Evolutionary conservation across 1,140 invertebrate species (phyloP).

Genomic region (Oryctes rhinoceros): DNA sequence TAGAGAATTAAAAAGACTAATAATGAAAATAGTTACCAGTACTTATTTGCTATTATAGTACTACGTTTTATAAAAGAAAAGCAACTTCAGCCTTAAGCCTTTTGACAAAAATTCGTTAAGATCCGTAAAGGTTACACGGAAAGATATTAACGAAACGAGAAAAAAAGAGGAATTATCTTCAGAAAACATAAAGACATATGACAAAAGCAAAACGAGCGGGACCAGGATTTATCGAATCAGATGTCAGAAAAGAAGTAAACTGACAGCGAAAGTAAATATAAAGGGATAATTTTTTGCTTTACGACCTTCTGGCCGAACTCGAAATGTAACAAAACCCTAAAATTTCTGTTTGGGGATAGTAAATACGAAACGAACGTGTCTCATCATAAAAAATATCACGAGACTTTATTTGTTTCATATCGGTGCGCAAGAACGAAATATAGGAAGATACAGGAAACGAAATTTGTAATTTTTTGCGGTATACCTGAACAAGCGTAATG

Average conservation of each 20-base stretch:
- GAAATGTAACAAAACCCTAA: background rate
- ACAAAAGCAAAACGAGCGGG: background rate
- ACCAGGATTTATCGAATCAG: background rate
- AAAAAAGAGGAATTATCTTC: background rate
- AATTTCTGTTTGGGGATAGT: background rate
- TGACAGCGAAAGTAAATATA: slow-evolving; percentile 8
- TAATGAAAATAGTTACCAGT: too few relatives aligned
- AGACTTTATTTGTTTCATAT: too few relatives aligned
- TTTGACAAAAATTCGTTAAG: background rate
- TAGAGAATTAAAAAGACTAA: too few relatives aligned
- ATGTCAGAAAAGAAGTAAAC: slow-evolving; percentile 1
- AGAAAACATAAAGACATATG: background rate
- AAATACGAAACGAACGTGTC: background rate
- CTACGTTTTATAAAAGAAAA: too few relatives aligned
- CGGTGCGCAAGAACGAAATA: too few relatives aligned
- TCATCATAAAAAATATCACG: background rate
- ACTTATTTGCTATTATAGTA: too few relatives aligned
- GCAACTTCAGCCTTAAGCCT: too few relatives aligned
- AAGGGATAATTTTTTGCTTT: background rate
- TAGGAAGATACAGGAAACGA: too few relatives aligned
- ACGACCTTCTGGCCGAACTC: background rate
- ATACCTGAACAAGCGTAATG: too few relatives aligned
- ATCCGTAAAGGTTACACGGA: background rate
- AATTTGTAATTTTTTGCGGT: too few relatives aligned
- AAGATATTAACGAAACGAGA: background rate